Base-by-base conservation (phyloP, 2,888 invertebrate genomes). In the Elgonia sp. region DNA sequence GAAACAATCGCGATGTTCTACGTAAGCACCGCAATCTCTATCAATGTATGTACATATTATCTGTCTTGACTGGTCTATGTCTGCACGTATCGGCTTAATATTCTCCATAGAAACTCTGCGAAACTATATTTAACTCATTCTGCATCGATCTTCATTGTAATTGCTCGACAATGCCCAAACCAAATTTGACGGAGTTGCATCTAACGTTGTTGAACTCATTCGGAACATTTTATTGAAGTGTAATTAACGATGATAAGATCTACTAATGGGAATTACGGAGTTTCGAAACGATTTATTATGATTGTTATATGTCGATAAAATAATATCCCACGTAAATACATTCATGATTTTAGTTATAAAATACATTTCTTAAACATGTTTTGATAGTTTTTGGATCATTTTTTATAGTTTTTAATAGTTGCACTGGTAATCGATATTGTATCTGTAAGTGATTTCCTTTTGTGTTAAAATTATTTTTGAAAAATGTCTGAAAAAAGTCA, bases 81-180 rank as follows among this genome's bases (percentile, higher is more conserved):
- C 83, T 81, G 82, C 82, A 75, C 72, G 81, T 84, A 86, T 84
- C 86, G 86, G 85, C 83, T 85, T 86, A 80, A 86, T 84, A 84
- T 89, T 84, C 87, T 80, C 77, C 77, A 79, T 67, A 79, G 87
- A 86, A 89, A 82, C 82, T 85, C 67, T 55, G 82, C 79, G 84
- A 69, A 87, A 86, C 86, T 87, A 86, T 75, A 89, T 73, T 84
- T 79, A 87, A 72, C 88, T 81, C 72, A 86, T 88, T 87, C 84
- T 81, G 86, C 86, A 83, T 88, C 89, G 86, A 89, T 88, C 82
- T 85, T 86, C 84, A 84, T 89, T 82, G 84, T 81, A 84, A 85
- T 85, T 88, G 83, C 87, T 84, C 82, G 79, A 84, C 82, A 86
- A 86, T 86, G 84, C 80, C 75, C 84, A 84, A 83, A 84, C 87